phyloP scores from a whole-genome alignment of 1,140 invertebrate genomes.

The Apis cerana region DNA sequence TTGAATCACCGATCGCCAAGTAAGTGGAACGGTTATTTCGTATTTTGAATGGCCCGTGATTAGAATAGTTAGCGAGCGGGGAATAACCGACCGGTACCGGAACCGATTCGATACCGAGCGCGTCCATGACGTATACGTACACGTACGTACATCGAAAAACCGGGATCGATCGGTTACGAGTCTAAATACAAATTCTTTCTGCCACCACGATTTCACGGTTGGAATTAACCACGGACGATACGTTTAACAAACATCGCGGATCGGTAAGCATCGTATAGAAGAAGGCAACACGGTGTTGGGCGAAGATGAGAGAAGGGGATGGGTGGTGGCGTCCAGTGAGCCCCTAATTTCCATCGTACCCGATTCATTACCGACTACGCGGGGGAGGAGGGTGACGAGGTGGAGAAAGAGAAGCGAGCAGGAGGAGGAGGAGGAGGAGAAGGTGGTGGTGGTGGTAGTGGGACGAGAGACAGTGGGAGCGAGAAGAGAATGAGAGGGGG shows the following conservation, averaged over 20 bases:
- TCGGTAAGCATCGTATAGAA: constrained; percentile 9
- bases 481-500: constrained; percentile 21
- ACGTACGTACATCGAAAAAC: constrained; percentile 21
- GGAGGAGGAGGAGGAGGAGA: constrained; percentile 17
- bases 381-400: constrained; percentile 51
- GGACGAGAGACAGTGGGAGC: constrained; percentile 15
- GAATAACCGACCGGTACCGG: background rate
- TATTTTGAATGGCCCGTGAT: constrained; percentile 43
- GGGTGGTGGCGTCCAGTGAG: constrained; percentile 61
- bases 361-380: constrained; percentile 64
- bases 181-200: constrained; percentile 45
- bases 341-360: constrained; percentile 69
- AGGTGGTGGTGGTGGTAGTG: background rate
- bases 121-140: background rate
- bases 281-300: constrained; percentile 34
- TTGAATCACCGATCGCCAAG: constrained; percentile 48
- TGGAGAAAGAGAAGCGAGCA: constrained; percentile 54
- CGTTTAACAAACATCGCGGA: constrained; percentile 62
- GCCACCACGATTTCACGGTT: constrained; percentile 34
- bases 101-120: constrained; percentile 36
- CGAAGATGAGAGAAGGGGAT: constrained; percentile 42
- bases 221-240: constrained; percentile 39
- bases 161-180: constrained; percentile 25
- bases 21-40: constrained; percentile 45
- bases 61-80: constrained; percentile 31